Conservation (phyloP, 2,797 vertebrate genomes). For the Nothura maculosa region DNA sequence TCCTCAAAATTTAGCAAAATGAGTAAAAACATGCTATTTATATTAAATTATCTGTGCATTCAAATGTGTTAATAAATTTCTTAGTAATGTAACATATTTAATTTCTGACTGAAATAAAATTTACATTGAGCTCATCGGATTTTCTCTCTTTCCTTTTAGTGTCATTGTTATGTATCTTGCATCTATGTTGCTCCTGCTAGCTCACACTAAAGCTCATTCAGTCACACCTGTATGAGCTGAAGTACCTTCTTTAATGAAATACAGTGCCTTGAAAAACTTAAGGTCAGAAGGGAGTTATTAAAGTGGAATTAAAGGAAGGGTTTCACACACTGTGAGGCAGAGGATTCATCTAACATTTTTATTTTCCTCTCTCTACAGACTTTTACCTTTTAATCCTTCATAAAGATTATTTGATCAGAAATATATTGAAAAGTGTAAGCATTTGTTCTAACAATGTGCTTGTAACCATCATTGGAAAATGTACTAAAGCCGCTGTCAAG, state of each 20-base stretch:
- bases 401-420: constrained; percentile 37
- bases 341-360: neutral
- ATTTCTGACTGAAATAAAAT: neutral
- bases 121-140: neutral
- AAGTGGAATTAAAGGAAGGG: constrained; percentile 33
- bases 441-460: constrained; percentile 3
- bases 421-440: neutral
- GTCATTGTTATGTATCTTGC: neutral
- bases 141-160: neutral
- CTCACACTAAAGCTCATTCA: neutral
- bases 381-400: constrained; percentile 27
- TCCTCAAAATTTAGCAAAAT: neutral
- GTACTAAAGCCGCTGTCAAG: constrained; percentile 21
- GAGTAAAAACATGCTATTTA: neutral
- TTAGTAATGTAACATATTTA: neutral
- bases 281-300: neutral
- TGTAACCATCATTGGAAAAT: constrained; percentile 9
- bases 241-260: constrained; percentile 18
- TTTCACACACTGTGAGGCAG: neutral
- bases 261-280: neutral
- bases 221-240: neutral
- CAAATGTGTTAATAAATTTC: too few species aligned
- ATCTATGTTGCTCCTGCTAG: neutral
- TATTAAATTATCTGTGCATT: neutral
- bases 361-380: neutral